phyloP scores from a whole-genome alignment of 2,888 invertebrate genomes.

The Podotricha telesiphe region DNA sequence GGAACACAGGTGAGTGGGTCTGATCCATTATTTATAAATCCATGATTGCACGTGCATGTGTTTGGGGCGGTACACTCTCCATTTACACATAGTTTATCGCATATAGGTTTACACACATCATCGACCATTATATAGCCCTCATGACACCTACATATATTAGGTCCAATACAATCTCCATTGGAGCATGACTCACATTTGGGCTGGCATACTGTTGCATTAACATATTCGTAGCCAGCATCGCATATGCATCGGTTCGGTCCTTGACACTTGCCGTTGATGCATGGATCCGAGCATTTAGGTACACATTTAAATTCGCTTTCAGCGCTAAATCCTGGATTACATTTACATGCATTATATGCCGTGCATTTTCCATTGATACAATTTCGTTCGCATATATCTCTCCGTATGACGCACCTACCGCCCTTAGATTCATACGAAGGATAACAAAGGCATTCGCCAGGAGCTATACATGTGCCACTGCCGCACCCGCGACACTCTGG shows the following conservation, averaged over 20 bases:
- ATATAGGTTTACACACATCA: constrained; percentile 37
- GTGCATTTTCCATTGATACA: constrained; percentile 61
- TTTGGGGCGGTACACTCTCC: constrained; percentile 58
- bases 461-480: constrained; percentile 57
- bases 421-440: constrained; percentile 47
- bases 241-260: constrained; percentile 67
- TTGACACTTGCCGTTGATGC: constrained; percentile 63
- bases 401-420: constrained; percentile 40
- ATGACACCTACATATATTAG: constrained; percentile 58
- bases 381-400: constrained; percentile 64
- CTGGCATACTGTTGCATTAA: constrained; percentile 47
- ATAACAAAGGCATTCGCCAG: constrained; percentile 58
- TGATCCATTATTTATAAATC: constrained; percentile 34
- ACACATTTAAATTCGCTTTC: constrained; percentile 42
- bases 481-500: constrained; percentile 56
- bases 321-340: constrained; percentile 53
- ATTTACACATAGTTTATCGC: constrained; percentile 53
- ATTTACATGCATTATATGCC: constrained; percentile 61
- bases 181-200: constrained; percentile 44
- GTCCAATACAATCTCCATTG: constrained; percentile 61
- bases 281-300: constrained; percentile 50
- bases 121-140: constrained; percentile 46
- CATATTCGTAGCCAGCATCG: constrained; percentile 56
- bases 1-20: constrained; percentile 46
- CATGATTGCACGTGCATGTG: constrained; percentile 58